phyloP scores from a whole-genome alignment of 2,888 invertebrate species.

The Tupiocoris notatus region DNA sequence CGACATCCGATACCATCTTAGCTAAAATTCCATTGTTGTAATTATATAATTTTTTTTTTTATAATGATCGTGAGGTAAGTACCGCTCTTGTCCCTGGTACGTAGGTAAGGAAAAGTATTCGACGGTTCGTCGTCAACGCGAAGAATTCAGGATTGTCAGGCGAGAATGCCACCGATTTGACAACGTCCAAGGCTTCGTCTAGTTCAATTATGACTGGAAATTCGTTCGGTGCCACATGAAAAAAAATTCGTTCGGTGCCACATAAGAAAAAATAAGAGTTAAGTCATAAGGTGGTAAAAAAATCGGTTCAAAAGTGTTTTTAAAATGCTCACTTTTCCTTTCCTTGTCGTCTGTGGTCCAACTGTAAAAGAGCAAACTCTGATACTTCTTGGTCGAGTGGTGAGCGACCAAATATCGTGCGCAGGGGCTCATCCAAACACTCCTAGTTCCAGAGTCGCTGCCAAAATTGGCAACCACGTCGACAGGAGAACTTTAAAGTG shows the following conservation, averaged over 20 bases:
- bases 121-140: conserved; percentile 12
- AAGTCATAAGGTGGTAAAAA: no score
- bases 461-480: conserved; percentile 30
- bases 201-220: conserved; percentile 1
- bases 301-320: no score
- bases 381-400: not conserved
- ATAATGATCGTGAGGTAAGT: no score
- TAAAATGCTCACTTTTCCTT: conserved; percentile 25
- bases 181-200: conserved; percentile 13
- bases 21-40: not conserved
- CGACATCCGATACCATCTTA: not conserved
- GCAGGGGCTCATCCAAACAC: conserved; percentile 36
- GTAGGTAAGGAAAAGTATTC: conserved; percentile 26
- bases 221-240: no score
- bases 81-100: not conserved
- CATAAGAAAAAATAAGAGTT: no score
- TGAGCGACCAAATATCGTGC: conserved; percentile 9
- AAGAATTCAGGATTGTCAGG: conserved; percentile 31
- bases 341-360: conserved; percentile 11
- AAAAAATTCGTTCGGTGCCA: no score
- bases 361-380: conserved; percentile 21
- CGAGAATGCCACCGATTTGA: conserved; percentile 22
- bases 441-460: not conserved
- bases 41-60: not conserved
- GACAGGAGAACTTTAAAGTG: conserved; percentile 14